These are phyloP conservation scores for Hypomecis atomaria DNA, from an alignment of 2,888 invertebrate genomes.

Conservation along the genomic window DNA sequence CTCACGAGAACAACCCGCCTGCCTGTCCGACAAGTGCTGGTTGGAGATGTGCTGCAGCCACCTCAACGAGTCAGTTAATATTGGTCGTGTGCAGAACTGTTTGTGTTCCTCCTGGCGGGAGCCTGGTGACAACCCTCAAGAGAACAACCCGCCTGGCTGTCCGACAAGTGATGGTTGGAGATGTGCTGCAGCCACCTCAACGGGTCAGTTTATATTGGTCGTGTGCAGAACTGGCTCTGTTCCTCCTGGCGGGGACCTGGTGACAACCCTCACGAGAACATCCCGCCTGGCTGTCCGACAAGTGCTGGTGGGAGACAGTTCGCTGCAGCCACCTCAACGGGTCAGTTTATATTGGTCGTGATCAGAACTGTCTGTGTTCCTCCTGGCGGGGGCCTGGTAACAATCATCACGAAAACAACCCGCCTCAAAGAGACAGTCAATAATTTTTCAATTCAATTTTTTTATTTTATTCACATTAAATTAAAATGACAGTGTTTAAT, in stretches of 20 bases:
- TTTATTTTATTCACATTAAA: too few species aligned
- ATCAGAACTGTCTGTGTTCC: constrained; percentile 91
- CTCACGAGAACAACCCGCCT: constrained; percentile 90
- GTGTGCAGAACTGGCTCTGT: constrained; percentile 90
- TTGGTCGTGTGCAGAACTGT: constrained; percentile 74
- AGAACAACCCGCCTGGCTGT: constrained; percentile 93
- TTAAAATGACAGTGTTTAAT: too few species aligned
- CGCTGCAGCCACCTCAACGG: constrained; percentile 86
- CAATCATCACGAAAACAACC: constrained; percentile 93
- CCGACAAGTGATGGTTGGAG: constrained; percentile 95
- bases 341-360: constrained; percentile 35
- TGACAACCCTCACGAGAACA: constrained; percentile 91
- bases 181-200: constrained; percentile 86
- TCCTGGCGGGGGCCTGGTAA: constrained; percentile 96
- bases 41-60: constrained; percentile 89
- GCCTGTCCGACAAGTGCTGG: constrained; percentile 96
- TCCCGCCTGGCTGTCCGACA: constrained; percentile 93
- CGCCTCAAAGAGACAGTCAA: too few species aligned
- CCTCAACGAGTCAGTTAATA: constrained; percentile 68
- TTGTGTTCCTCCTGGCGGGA: constrained; percentile 95
- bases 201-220: too few species aligned
- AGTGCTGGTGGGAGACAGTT: constrained; percentile 95
- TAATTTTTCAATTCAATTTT: too few species aligned
- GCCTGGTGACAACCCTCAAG: constrained; percentile 91
- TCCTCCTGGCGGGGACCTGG: constrained; percentile 96